These are phyloP conservation scores for Heliocidaris erythrogramma DNA, from an alignment of 35 echinoderm and acorn worm species.

Conservation along the genomic window DNA sequence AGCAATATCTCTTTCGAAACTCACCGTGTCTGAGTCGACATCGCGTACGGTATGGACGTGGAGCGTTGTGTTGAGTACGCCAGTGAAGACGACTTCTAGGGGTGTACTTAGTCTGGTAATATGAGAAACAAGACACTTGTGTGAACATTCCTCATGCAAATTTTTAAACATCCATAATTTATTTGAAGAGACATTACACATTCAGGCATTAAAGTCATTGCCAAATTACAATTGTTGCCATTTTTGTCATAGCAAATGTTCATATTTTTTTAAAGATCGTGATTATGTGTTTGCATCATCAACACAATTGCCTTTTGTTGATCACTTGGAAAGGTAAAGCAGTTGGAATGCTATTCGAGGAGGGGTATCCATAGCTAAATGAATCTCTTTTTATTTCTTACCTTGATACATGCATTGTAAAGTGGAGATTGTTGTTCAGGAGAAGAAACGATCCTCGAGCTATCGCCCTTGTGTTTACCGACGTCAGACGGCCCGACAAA, in stretches of 20 bases:
- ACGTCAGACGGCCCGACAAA: constrained; percentile 56
- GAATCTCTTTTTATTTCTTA: neutral
- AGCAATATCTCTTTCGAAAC: neutral
- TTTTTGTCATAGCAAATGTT: too few species aligned
- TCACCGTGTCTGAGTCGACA: constrained; percentile 5
- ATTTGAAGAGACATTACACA: too few species aligned
- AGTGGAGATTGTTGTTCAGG: constrained; percentile 58
- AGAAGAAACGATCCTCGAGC: constrained; percentile 63
- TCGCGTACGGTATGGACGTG: constrained; percentile 5
- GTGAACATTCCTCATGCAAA: too few species aligned
- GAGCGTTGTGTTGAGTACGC: constrained; percentile 26
- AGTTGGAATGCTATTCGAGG: too few species aligned
- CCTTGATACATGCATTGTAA: constrained; percentile 58
- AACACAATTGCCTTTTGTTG: too few species aligned
- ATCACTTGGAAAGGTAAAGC: too few species aligned
- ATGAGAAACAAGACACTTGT: neutral
- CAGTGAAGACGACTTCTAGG: constrained; percentile 26
- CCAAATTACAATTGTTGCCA: too few species aligned
- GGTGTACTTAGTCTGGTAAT: neutral
- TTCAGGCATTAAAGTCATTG: too few species aligned
- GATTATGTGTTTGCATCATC: too few species aligned
- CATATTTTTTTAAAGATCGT: too few species aligned
- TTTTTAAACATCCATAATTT: too few species aligned
- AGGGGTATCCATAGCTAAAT: too few species aligned
- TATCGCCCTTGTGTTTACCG: constrained; percentile 55